A percentile compares a stretch with the other conserved stretches of the same genome.
Evolutionary conservation across 2,888 invertebrate genomes (phyloP).

Genomic region (Cryptus armator): DNA sequence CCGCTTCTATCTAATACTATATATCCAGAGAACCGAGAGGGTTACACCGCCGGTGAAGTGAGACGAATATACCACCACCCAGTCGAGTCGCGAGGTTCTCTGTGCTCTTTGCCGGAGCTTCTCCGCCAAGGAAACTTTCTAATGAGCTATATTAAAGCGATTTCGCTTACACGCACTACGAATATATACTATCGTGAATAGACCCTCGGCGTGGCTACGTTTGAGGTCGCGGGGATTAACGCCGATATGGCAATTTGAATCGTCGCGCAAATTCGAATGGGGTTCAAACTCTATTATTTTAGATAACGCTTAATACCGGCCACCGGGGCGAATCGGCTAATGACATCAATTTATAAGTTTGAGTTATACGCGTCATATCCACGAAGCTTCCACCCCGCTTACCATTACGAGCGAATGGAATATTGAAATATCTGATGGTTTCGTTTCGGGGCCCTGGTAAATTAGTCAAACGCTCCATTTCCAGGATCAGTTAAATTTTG

Average conservation of each 20-base stretch:
- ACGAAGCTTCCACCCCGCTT: too few species aligned
- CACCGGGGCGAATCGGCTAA: too few species aligned
- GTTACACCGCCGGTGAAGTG: neutral
- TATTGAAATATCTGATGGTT: neutral
- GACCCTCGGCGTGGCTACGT: neutral
- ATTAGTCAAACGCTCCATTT: neutral
- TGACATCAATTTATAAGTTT: too few species aligned
- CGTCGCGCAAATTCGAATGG: too few species aligned
- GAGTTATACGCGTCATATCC: too few species aligned
- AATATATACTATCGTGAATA: neutral
- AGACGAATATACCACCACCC: neutral
- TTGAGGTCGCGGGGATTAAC: neutral
- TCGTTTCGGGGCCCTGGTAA: neutral
- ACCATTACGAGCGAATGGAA: neutral
- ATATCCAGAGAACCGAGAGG: slow-evolving; percentile 29
- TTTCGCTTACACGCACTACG: slow-evolving; percentile 37
- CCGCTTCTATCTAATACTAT: slow-evolving; percentile 49
- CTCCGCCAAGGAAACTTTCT: slow-evolving; percentile 41
- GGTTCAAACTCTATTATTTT: too few species aligned
- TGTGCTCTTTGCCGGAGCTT: slow-evolving; percentile 2
- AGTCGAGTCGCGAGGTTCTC: neutral
- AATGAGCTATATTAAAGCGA: slow-evolving; percentile 59
- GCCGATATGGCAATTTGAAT: neutral
- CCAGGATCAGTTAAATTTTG: neutral
- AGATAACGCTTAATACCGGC: too few species aligned